phyloP scores from a whole-genome alignment of 2,888 invertebrate genomes.

The Tipula vernalis region DNA sequence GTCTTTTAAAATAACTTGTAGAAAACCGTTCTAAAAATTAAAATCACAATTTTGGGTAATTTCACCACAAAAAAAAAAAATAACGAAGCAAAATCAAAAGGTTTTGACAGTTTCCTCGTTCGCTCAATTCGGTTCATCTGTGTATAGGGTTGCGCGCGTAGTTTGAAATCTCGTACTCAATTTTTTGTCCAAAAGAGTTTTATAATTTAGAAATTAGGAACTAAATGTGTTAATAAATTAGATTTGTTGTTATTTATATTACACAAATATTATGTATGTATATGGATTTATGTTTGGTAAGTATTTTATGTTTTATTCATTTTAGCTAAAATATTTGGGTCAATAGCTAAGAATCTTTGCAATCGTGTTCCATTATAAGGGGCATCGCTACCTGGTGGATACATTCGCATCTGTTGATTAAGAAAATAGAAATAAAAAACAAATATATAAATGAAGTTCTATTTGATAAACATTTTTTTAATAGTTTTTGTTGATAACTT shows the following conservation, averaged over 20 bases:
- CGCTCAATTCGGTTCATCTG: background rate
- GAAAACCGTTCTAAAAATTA: background rate
- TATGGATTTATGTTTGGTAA: background rate
- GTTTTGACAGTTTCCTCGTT: background rate
- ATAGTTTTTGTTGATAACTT: background rate
- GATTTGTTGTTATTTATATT: background rate
- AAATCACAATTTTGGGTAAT: background rate
- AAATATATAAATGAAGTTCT: background rate
- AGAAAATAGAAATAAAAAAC: conserved; percentile 5
- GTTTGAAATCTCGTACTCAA: background rate
- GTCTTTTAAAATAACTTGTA: background rate
- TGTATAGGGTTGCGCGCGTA: background rate
- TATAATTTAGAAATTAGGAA: conserved; percentile 7
- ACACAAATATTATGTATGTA: background rate
- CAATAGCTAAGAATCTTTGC: conserved; percentile 39
- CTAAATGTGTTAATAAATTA: background rate
- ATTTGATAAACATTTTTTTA: background rate
- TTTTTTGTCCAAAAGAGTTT: background rate
- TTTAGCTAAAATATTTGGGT: conserved; percentile 30
- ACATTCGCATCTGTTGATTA: conserved; percentile 47
- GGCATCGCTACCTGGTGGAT: conserved; percentile 51
- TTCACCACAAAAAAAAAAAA: background rate
- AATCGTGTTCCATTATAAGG: conserved; percentile 41
- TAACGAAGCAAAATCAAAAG: background rate
- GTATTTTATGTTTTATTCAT: conserved; percentile 18